Base-by-base conservation (phyloP, 2,113 vertebrate species). In the Puntigrus tetrazona region DNA sequence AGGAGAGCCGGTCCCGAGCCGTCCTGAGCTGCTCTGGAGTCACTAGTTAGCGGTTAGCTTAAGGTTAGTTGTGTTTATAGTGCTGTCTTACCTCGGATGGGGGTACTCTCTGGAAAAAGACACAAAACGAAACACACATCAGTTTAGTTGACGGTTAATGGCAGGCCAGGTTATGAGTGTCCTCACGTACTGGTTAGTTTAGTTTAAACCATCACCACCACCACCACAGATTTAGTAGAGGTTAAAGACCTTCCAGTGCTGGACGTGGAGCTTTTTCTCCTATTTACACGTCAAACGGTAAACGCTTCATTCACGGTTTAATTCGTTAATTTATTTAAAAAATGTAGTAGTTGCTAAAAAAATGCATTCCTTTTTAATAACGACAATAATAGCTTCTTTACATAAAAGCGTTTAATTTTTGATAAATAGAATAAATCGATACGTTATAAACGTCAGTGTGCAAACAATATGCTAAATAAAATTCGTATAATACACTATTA, bases 61-160 rank as follows among this genome's bases (percentile, higher is more conserved):
- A 78, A 36, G 45, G 80, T 85, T 41, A 77, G 57, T 87, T 50
- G 27, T 52, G 84, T 79, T 79, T 78, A 55, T 74, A 74, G 65
- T 31, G 57, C 84, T 91, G 75, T 93, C 98, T 99, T 99, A 99
- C 98, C 98, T 99, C 97, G 95, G 92, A 99, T 98, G 43, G 98
- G 97, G 91, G 98, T 99, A 95, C 95, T 95, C 96, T 96, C 98
- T 99, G 97, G 92, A 96, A 81, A 87, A 57, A 94, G 90, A 94
- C 89, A 94, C 91, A 94, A 55, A 91, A 92, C 90, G 31, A 92
- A 92, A 95, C 90, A 94, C 90, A 94, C 90, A 92, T 92, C 88
- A 94, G 92, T 93, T 93, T 92, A 94, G 89, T 92, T 92, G 83
- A 90, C 75, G 55, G 87, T 92, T 91, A 92, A 87, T 87, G 85